phyloP scores from a whole-genome alignment of 2,888 invertebrate species.

The Acleris emargana region DNA sequence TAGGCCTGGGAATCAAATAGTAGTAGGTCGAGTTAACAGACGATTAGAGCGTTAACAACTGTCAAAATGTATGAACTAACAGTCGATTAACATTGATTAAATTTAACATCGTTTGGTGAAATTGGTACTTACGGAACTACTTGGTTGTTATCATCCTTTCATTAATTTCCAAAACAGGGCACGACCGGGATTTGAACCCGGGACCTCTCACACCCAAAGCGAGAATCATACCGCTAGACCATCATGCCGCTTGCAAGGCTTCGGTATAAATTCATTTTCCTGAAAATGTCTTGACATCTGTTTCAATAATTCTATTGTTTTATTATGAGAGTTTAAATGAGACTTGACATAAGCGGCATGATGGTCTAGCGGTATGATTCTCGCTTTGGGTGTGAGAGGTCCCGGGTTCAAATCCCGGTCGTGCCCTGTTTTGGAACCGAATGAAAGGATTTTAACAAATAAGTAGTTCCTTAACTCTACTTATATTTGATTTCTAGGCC shows the following conservation, averaged over 20 bases:
- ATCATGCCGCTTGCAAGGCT: constrained; percentile 55
- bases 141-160: no score
- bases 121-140: no score
- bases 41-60: no score
- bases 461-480: no score
- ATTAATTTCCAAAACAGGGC: constrained; percentile 36
- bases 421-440: constrained; percentile 43
- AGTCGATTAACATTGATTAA: no score
- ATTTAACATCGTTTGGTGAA: no score
- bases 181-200: constrained; percentile 51
- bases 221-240: constrained; percentile 75
- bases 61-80: no score
- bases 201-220: constrained; percentile 64
- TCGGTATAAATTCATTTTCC: not conserved
- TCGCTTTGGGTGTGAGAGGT: constrained; percentile 66
- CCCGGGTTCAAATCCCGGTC: constrained; percentile 51
- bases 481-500: no score
- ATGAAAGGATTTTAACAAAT: no score
- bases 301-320: not conserved
- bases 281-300: not conserved
- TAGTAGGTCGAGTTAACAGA: no score
- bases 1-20: no score
- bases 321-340: not conserved
- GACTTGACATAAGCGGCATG: constrained; percentile 51
- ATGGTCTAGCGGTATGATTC: constrained; percentile 75